Evolutionary conservation across 2,797 vertebrate species (phyloP).

Genomic region (Smutsia gigantea): DNA sequence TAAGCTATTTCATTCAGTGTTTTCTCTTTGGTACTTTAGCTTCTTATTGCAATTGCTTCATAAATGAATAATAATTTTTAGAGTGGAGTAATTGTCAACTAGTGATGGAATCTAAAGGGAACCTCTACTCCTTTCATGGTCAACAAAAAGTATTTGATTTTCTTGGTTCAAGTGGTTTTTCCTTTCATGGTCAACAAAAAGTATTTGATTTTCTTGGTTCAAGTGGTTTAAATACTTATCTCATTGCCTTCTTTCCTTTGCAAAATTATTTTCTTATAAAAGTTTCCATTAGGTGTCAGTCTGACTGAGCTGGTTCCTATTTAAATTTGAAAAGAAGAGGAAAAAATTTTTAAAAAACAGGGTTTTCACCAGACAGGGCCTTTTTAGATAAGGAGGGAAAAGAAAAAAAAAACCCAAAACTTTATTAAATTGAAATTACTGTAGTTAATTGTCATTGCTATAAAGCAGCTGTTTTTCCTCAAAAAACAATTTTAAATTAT

Average conservation of each 20-base stretch:
- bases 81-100: not conserved
- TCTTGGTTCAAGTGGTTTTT: not conserved
- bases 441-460: not conserved
- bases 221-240: slow-evolving; percentile 37
- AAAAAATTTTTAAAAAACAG: not conserved
- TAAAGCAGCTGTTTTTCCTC: not conserved
- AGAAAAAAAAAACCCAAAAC: not conserved
- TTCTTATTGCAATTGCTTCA: slow-evolving; percentile 9
- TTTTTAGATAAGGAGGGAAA: slow-evolving; percentile 24
- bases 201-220: not conserved
- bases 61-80: slow-evolving; percentile 33
- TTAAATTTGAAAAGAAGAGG: slow-evolving; percentile 18
- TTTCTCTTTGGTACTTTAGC: not conserved
- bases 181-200: not conserved
- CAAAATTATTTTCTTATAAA: slow-evolving; percentile 59
- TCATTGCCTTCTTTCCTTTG: slow-evolving; percentile 26
- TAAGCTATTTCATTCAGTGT: not conserved
- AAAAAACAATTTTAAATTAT: slow-evolving; percentile 55
- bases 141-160: not conserved
- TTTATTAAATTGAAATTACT: slow-evolving; percentile 40
- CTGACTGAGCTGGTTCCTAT: slow-evolving; percentile 65
- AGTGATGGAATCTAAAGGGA: not conserved
- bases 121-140: not conserved
- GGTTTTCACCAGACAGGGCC: not conserved
- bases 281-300: slow-evolving; percentile 79